Conservation (phyloP, 2,888 invertebrate species). For the Macropis europaea region DNA sequence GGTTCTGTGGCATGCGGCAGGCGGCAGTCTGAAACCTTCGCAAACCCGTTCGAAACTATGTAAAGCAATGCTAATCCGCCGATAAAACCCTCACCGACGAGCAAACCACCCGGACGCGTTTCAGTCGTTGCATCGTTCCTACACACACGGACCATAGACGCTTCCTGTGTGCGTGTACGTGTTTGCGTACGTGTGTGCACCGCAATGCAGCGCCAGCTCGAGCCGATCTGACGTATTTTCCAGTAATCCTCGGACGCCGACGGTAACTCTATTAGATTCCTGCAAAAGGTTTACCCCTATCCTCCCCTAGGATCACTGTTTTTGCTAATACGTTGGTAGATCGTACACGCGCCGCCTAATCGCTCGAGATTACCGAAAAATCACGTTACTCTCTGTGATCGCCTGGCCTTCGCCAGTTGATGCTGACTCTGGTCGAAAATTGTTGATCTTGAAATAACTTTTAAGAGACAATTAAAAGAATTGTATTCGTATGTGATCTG, state of each 20-base stretch:
- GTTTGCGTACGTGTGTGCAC: conserved; percentile 50
- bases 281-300: conserved; percentile 52
- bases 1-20: conserved; percentile 48
- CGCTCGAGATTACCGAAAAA: conserved; percentile 17
- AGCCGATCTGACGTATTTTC: conserved; percentile 69
- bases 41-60: conserved; percentile 76
- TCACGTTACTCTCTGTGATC: too few species aligned
- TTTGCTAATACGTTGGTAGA: conserved; percentile 40
- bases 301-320: conserved; percentile 34
- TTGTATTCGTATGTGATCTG: too few species aligned
- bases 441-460: too few species aligned
- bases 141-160: conserved; percentile 29
- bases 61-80: conserved; percentile 78
- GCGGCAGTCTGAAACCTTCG: conserved; percentile 66
- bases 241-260: conserved; percentile 68
- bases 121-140: conserved; percentile 44
- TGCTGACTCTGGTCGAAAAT: too few species aligned
- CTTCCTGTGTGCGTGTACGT: background rate
- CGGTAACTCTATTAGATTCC: conserved; percentile 72
- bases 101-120: conserved; percentile 61
- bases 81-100: conserved; percentile 75
- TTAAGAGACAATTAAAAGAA: too few species aligned
- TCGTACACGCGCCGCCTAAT: conserved; percentile 40
- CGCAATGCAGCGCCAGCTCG: conserved; percentile 63
- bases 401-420: too few species aligned